These are phyloP conservation scores for Acholoe squamosa DNA, from an alignment of 2,888 invertebrate genomes.

Conservation along the genomic window DNA sequence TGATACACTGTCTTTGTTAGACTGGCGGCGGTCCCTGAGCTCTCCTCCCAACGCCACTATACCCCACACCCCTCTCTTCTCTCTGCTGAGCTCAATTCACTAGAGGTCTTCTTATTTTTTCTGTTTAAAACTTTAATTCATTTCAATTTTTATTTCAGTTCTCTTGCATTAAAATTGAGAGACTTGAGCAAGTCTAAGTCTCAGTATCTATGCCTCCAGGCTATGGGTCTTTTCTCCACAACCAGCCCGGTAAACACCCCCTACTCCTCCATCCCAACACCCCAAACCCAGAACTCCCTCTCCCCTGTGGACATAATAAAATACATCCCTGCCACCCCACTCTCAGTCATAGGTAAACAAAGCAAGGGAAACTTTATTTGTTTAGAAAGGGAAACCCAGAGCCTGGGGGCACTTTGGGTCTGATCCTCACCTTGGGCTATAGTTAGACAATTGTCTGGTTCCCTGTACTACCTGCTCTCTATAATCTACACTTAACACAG, in stretches of 20 bases:
- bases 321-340: conserved; percentile 6
- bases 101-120: no score
- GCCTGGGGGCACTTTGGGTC: neutral
- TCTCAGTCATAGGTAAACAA: conserved; percentile 45
- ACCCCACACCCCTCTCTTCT: no score
- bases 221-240: conserved; percentile 9
- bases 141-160: no score
- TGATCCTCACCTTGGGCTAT: neutral
- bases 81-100: no score
- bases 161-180: no score
- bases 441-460: conserved; percentile 6
- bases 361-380: conserved; percentile 59
- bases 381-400: conserved; percentile 35
- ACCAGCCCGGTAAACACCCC: conserved; percentile 6
- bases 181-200: no score
- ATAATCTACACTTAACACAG: no score
- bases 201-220: neutral
- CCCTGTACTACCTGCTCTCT: no score
- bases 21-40: no score
- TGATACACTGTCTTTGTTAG: no score
- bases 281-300: neutral
- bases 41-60: no score
- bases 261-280: neutral
- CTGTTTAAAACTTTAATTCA: no score
- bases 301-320: neutral